Conservation (phyloP, 2,888 invertebrate genomes). For the Cephonodes hylas region DNA sequence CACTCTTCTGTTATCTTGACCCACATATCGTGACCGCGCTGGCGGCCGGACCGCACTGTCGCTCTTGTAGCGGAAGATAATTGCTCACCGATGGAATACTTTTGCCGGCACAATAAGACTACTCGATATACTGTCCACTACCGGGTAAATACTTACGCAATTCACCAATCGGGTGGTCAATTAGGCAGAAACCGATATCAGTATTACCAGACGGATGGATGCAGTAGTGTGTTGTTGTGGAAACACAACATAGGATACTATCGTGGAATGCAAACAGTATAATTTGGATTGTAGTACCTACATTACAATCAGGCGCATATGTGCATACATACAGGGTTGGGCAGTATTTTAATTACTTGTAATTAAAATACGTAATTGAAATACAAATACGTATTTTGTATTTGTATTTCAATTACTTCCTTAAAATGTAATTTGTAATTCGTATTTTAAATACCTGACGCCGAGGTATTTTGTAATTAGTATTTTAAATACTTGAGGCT, state of each 20-base stretch:
- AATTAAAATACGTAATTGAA: no score
- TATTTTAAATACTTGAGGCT: no score
- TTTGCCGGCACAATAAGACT: background rate
- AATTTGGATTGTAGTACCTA: no score
- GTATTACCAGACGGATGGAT: background rate
- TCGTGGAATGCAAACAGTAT: no score
- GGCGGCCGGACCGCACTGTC: slow-evolving; percentile 44
- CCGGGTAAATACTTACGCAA: background rate
- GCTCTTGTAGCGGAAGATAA: slow-evolving; percentile 56
- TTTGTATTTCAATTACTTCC: no score
- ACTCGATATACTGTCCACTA: background rate
- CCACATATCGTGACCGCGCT: slow-evolving; percentile 65
- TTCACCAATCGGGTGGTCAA: background rate
- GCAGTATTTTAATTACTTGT: no score
- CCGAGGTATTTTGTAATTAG: no score
- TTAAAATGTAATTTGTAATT: no score
- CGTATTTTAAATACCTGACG: no score
- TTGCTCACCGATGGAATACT: slow-evolving; percentile 42
- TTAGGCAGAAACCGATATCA: background rate
- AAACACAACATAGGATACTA: background rate
- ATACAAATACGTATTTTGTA: no score
- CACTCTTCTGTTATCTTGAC: slow-evolving; percentile 68
- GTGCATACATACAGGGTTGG: no score
- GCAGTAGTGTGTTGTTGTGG: background rate
- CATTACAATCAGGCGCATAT: no score